phyloP scores from a whole-genome alignment of 2,113 vertebrate species.

The Empidonax alnorum region DNA sequence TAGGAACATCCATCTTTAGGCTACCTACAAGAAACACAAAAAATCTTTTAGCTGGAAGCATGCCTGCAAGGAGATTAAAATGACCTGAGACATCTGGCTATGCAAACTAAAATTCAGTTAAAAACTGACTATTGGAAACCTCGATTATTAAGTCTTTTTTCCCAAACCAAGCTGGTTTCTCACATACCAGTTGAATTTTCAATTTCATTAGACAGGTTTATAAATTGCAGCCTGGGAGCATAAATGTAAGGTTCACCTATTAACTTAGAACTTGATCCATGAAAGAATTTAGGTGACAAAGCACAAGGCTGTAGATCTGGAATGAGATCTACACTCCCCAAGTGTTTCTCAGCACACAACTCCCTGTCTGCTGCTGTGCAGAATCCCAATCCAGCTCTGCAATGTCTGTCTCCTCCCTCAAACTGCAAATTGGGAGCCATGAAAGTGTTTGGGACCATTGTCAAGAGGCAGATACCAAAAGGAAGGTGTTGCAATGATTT shows the following conservation, averaged over 20 bases:
- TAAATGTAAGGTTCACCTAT: neutral
- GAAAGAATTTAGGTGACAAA: neutral
- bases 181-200: neutral
- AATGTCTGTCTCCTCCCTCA: neutral
- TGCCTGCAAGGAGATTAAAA: neutral
- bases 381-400: neutral
- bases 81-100: neutral
- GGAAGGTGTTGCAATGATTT: neutral
- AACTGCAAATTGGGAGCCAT: neutral
- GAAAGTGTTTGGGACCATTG: fast-evolving
- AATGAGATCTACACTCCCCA: neutral
- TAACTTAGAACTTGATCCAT: neutral
- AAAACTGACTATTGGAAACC: neutral
- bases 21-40: neutral
- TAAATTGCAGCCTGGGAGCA: neutral
- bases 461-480: neutral
- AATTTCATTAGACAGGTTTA: neutral
- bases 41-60: neutral
- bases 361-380: neutral
- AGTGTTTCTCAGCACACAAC: neutral
- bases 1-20: constrained; percentile 72
- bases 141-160: neutral
- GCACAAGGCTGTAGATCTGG: neutral
- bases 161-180: neutral
- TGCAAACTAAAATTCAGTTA: neutral